Evolutionary conservation across 2,888 invertebrate genomes (phyloP).

Genomic region (Monoplex corrugatus): DNA sequence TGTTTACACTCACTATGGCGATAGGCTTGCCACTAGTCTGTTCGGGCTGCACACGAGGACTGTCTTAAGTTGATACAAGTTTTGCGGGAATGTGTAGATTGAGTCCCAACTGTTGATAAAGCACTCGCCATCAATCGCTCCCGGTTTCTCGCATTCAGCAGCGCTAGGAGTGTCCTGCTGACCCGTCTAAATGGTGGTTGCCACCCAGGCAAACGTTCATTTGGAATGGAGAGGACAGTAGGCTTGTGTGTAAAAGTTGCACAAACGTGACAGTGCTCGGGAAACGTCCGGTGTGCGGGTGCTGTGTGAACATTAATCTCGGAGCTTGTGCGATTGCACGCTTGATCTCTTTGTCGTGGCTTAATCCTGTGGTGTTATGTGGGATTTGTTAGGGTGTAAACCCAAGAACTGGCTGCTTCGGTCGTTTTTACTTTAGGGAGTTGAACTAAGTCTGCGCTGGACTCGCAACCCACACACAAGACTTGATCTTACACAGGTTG

Average conservation of each 20-base stretch:
- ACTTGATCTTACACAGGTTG: neutral
- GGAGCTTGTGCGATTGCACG: neutral
- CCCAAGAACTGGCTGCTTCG: neutral
- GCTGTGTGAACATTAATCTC: neutral
- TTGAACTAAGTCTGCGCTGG: neutral
- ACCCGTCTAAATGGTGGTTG: neutral
- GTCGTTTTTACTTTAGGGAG: neutral
- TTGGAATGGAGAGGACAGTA: neutral
- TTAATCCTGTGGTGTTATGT: conserved; percentile 4
- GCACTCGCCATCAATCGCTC: too few species aligned
- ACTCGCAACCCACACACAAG: neutral
- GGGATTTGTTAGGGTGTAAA: conserved; percentile 4
- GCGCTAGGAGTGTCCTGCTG: neutral
- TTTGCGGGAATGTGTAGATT: neutral
- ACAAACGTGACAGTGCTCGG: neutral
- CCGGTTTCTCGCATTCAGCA: neutral
- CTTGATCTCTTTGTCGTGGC: neutral
- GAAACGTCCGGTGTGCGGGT: neutral
- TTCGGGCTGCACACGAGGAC: neutral
- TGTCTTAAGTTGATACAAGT: neutral
- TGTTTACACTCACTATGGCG: conserved; percentile 46
- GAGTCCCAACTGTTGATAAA: neutral
- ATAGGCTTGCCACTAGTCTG: neutral
- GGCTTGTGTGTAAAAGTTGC: neutral
- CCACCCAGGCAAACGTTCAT: neutral